phyloP scores from a whole-genome alignment of 2,797 vertebrate genomes.

The Hydrocynus forskahlii region DNA sequence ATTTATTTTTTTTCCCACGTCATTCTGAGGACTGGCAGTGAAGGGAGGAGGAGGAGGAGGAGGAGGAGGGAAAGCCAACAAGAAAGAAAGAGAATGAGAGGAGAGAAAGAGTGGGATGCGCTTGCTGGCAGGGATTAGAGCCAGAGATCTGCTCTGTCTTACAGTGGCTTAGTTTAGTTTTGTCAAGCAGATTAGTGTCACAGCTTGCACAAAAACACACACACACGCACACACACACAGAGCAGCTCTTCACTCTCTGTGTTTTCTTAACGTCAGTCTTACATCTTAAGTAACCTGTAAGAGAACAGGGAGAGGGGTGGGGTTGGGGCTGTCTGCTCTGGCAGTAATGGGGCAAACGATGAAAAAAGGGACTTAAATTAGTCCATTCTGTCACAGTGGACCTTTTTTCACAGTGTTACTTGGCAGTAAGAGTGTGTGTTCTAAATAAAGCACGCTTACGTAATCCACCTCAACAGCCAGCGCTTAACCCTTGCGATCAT shows the following conservation, averaged over 20 bases:
- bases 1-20: neutral
- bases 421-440: neutral
- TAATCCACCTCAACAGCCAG: constrained; percentile 6
- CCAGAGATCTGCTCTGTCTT: constrained; percentile 45
- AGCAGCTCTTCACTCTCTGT: neutral
- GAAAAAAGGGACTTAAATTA: neutral
- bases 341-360: neutral
- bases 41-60: neutral
- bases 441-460: constrained; percentile 10
- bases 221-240: neutral
- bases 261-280: neutral
- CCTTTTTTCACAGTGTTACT: neutral
- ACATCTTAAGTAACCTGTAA: neutral
- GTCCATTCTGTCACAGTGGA: neutral
- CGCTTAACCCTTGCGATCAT: neutral
- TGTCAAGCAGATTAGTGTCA: constrained; percentile 54
- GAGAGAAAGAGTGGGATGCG: constrained; percentile 32
- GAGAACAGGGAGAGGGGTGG: neutral
- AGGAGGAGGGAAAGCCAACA: no score
- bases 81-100: neutral
- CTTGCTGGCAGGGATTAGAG: constrained; percentile 54
- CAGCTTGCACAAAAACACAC: neutral
- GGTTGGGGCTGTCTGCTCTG: neutral
- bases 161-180: constrained; percentile 50
- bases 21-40: neutral